Percentiles rank a stretch among this genome's conserved stretches.
phyloP scores from a whole-genome alignment of 1,140 invertebrate species.

The Phenacoccus solenopsis region DNA sequence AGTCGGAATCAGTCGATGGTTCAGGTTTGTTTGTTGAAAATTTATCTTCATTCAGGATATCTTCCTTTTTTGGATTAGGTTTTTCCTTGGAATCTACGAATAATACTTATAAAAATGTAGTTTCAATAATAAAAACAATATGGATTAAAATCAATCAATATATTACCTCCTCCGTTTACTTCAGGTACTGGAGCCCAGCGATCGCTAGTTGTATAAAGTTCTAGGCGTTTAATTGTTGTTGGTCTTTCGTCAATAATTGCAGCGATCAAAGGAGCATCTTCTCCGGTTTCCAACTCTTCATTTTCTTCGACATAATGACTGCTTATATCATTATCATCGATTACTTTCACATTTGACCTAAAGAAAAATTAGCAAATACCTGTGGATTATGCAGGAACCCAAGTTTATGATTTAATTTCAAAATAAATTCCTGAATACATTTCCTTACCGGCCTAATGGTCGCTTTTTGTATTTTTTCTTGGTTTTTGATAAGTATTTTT shows the following conservation, averaged over 20 bases:
- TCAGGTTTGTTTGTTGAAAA: too few relatives aligned
- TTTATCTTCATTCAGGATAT: too few relatives aligned
- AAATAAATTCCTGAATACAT: constrained; percentile 31
- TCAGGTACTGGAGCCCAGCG: constrained; percentile 58
- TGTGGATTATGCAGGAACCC: not conserved
- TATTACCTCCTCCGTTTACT: constrained; percentile 7
- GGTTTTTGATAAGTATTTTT: constrained; percentile 33
- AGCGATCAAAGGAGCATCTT: constrained; percentile 82
- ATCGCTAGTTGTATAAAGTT: constrained; percentile 46
- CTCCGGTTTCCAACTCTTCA: constrained; percentile 46
- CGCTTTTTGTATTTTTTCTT: constrained; percentile 27
- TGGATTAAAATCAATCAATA: not conserved
- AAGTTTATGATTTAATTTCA: not conserved
- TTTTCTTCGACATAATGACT: constrained; percentile 39
- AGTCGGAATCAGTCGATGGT: too few relatives aligned
- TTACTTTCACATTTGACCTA: constrained; percentile 30
- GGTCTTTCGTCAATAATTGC: constrained; percentile 78
- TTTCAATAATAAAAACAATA: not conserved
- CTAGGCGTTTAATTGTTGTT: constrained; percentile 46
- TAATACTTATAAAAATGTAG: too few relatives aligned
- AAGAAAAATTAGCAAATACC: not conserved
- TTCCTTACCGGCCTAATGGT: constrained; percentile 46
- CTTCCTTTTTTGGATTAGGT: not conserved
- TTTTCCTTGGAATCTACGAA: not conserved
- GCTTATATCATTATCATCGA: constrained; percentile 74